Percentiles rank a stretch among this genome's conserved stretches.
These are phyloP conservation scores for Parasteatoda tepidariorum DNA, from an alignment of 1,140 invertebrate genomes.

Conservation along the genomic window DNA sequence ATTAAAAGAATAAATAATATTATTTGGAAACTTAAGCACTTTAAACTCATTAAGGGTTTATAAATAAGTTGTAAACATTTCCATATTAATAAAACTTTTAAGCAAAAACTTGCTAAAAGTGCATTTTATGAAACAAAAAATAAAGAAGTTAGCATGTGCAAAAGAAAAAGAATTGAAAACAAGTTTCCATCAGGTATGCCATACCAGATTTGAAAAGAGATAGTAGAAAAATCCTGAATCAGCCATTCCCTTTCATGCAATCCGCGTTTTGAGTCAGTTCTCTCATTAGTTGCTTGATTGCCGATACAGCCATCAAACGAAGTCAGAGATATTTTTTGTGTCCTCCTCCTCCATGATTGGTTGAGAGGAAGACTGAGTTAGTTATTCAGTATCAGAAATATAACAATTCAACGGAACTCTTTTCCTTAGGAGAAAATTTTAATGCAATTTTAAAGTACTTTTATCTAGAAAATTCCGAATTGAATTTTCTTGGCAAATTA, in stretches of 20 bases:
- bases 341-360: background rate
- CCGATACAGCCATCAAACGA: slow-evolving; percentile 56
- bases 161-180: slow-evolving; percentile 12
- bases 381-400: background rate
- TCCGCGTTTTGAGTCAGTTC: slow-evolving; percentile 33
- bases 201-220: slow-evolving; percentile 45
- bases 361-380: background rate
- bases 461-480: background rate
- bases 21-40: too few relatives aligned
- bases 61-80: too few relatives aligned
- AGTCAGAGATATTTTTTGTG: slow-evolving; percentile 19
- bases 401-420: background rate
- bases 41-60: too few relatives aligned
- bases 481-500: background rate
- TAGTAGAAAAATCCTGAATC: slow-evolving; percentile 30
- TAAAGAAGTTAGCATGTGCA: background rate
- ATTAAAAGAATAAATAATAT: too few relatives aligned
- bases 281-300: slow-evolving; percentile 54
- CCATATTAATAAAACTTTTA: too few relatives aligned
- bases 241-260: slow-evolving; percentile 41
- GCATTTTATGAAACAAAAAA: background rate
- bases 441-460: background rate
- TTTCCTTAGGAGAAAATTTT: background rate
- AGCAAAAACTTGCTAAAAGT: background rate
- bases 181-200: slow-evolving; percentile 30